Percentiles rank a stretch among this genome's conserved stretches.
phyloP scores from a whole-genome alignment of 2,888 invertebrate genomes.

The Drosophila paramelanica region DNA sequence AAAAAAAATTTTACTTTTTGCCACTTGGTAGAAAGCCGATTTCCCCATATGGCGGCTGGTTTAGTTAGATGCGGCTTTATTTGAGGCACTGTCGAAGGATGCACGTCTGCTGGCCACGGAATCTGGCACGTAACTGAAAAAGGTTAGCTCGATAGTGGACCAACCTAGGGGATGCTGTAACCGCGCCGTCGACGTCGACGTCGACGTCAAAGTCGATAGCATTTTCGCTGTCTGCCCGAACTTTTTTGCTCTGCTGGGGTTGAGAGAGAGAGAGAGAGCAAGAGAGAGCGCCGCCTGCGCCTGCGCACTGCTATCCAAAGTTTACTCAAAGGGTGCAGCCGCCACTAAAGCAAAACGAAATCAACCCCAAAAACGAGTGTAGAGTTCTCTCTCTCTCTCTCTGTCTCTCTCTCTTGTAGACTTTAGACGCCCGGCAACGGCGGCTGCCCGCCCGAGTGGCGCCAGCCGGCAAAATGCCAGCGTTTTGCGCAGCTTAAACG shows the following conservation, averaged over 20 bases:
- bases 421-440: slow-evolving; percentile 41
- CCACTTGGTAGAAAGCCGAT: slow-evolving; percentile 31
- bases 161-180: slow-evolving; percentile 71
- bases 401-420: slow-evolving; percentile 41
- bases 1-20: slow-evolving; percentile 62
- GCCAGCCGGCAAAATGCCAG: slow-evolving; percentile 54
- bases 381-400: slow-evolving; percentile 30
- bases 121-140: slow-evolving; percentile 76
- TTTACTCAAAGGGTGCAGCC: slow-evolving; percentile 68
- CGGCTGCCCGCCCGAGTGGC: slow-evolving; percentile 50
- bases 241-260: slow-evolving; percentile 13
- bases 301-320: slow-evolving; percentile 51
- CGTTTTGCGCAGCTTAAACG: slow-evolving; percentile 62
- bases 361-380: slow-evolving; percentile 44
- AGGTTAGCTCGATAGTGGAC: slow-evolving; percentile 50
- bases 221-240: slow-evolving; percentile 45
- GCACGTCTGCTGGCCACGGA: slow-evolving; percentile 67
- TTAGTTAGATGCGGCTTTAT: slow-evolving; percentile 4
- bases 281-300: slow-evolving; percentile 46
- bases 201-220: slow-evolving; percentile 27
- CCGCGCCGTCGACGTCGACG: slow-evolving; percentile 17
- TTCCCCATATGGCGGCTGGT: slow-evolving; percentile 66
- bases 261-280: slow-evolving; percentile 14
- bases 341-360: slow-evolving; percentile 16
- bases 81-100: slow-evolving; percentile 17